phyloP scores from a whole-genome alignment of 2,797 vertebrate species.

The Chaunax sp. region DNA sequence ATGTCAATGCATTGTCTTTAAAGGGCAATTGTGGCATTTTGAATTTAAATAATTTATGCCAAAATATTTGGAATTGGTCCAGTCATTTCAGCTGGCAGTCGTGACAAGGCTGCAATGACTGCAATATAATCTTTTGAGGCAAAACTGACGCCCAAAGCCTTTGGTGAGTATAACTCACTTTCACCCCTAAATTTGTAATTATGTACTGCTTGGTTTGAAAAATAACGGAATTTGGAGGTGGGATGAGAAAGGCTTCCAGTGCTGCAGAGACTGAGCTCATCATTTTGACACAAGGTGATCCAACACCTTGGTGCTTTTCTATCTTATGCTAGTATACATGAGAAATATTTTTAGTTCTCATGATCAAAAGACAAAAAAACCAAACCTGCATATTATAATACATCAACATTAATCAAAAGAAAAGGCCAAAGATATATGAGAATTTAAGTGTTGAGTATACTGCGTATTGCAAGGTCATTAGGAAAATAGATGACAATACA shows the following conservation, averaged over 20 bases:
- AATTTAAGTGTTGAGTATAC: neutral
- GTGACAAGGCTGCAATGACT: no score
- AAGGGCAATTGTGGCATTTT: neutral
- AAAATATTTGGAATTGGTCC: no score
- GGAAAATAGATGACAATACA: conserved; percentile 1
- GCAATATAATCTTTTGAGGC: no score
- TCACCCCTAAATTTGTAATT: no score
- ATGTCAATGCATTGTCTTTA: neutral
- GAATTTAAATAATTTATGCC: no score
- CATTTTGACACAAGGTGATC: neutral
- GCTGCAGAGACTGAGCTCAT: no score
- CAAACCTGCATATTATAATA: neutral
- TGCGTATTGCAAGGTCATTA: neutral
- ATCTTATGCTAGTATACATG: neutral
- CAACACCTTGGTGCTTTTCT: conserved; percentile 1
- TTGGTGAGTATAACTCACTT: no score
- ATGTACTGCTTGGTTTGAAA: no score
- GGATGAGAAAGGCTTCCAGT: no score
- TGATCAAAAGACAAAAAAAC: neutral
- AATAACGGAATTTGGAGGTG: no score
- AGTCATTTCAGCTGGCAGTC: no score
- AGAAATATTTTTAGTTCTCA: neutral
- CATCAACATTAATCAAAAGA: neutral
- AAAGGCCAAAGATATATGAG: neutral
- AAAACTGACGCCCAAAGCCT: no score